phyloP scores from a whole-genome alignment of 1,140 invertebrate species.

The Drosophila sp. region DNA sequence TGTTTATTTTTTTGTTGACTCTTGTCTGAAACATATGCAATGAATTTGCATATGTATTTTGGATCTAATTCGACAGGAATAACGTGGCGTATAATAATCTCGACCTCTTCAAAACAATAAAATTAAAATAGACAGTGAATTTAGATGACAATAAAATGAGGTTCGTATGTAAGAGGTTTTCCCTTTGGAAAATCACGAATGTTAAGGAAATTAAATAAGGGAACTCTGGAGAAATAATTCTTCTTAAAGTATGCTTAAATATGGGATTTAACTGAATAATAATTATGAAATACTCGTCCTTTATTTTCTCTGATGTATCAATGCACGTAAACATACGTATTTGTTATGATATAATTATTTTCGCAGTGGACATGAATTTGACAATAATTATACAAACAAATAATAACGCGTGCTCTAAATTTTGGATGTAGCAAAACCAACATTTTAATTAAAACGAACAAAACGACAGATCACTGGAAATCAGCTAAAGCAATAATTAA shows the following conservation, averaged over 20 bases:
- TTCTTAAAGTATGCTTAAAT: no score
- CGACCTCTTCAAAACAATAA: no score
- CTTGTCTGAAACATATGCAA: slow-evolving; percentile 30
- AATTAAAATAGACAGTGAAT: no score
- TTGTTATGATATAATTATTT: slow-evolving; percentile 9
- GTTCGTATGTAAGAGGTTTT: no score
- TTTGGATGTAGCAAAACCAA: slow-evolving; percentile 14
- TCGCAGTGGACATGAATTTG: slow-evolving; percentile 6
- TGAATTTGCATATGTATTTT: neutral
- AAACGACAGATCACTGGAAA: slow-evolving; percentile 12
- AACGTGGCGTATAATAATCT: no score
- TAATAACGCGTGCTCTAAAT: slow-evolving; percentile 10
- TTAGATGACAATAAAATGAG: no score
- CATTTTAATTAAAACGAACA: slow-evolving; percentile 68
- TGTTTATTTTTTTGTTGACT: slow-evolving; percentile 17
- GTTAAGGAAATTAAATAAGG: no score
- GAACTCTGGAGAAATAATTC: no score
- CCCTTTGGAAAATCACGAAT: no score
- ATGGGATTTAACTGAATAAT: no score
- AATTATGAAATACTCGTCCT: no score
- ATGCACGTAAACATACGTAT: slow-evolving; percentile 8
- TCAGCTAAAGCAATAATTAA: slow-evolving; percentile 55
- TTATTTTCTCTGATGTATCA: no score
- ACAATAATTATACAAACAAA: slow-evolving; percentile 11
- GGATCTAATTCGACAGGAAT: neutral